A percentile compares a stretch with the other conserved stretches of the same genome.
Evolutionary conservation across 2,113 vertebrate genomes (phyloP).

Genomic region (Daubentonia madagascariensis): DNA sequence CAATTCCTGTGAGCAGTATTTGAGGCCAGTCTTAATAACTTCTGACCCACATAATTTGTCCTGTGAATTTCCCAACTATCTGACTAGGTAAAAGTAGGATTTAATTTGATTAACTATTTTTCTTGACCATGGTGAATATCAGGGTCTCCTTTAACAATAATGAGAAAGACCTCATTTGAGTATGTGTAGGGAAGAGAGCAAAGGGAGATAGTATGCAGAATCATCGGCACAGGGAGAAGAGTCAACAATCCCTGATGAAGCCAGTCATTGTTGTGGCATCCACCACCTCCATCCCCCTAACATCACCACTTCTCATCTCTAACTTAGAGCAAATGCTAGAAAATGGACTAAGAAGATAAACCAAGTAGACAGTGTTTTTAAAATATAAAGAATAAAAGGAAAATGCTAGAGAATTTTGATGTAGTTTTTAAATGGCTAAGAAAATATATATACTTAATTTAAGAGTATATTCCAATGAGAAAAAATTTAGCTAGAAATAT

Average conservation of each 20-base stretch:
- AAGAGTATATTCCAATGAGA: neutral
- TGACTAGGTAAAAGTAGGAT: neutral
- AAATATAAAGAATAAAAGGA: neutral
- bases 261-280: neutral
- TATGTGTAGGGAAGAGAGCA: neutral
- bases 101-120: slow-evolving; percentile 29
- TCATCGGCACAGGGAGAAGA: neutral
- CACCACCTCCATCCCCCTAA: accelerated
- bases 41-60: neutral
- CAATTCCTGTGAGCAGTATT: neutral
- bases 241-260: neutral
- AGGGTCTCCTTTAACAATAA: neutral
- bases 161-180: neutral
- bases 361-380: neutral
- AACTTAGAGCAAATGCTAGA: slow-evolving; percentile 6
- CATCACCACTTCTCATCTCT: neutral
- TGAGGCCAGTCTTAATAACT: slow-evolving; percentile 37
- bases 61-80: neutral
- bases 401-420: neutral
- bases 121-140: neutral
- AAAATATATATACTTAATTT: slow-evolving; percentile 8
- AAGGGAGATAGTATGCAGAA: neutral
- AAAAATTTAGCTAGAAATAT: slow-evolving; percentile 28
- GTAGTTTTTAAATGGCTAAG: slow-evolving; percentile 27
- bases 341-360: neutral